Evolutionary conservation across 92 coral and sea anemone genomes (phyloP), one percentile per base, ranked within the genome.

Genomic region (Actinernus sp.): DNA sequence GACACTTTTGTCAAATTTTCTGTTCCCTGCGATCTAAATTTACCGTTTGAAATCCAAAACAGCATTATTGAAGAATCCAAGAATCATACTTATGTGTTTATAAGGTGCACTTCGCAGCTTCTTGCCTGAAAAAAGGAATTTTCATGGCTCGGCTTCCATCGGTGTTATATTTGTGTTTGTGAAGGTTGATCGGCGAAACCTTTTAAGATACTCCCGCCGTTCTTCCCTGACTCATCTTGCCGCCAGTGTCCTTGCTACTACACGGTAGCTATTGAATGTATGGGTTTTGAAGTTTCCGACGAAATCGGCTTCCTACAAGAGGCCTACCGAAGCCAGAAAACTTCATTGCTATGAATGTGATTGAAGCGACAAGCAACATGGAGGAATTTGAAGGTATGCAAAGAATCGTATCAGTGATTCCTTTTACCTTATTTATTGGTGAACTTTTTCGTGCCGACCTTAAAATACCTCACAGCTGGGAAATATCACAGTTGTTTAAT

Each of bases 281-380:
- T 30, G 29, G 31, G 58, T 70, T 55, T 70, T 70, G 78, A 70
- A 55, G 78, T 27, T 21, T 18, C 78, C 78, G 78, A 55, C 40
- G n/a, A 28, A 22, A 4, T 46, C 23, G 26, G 41, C 20, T 37
- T 28, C 44, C 7, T 70, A 57, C 33, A 46, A 44, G 31, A 44
- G 41, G 19, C 23, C 27, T 25, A 24, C 20, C 21, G 1, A 19
- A 22, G 13, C n/a, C 5, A 16, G 33, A 22, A 22, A 23, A 20
- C 46, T 19, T 49, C 18, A 28, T 18, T 18, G 37, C 51, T 40
- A 31, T 19, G 36, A 14, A 56, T 45, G 48, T 7, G 31, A 28
- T 32, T 6, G 22, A 52, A 46, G 37, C 63, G 40, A 68, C 41
- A 45, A 45, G 44, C 78, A 56, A 16, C 52, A 55, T 55, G 78